A percentile compares a stretch with the other conserved stretches of the same genome.
Conservation (phyloP, 2,888 invertebrate genomes). For the Synanthedon tipuliformis region DNA sequence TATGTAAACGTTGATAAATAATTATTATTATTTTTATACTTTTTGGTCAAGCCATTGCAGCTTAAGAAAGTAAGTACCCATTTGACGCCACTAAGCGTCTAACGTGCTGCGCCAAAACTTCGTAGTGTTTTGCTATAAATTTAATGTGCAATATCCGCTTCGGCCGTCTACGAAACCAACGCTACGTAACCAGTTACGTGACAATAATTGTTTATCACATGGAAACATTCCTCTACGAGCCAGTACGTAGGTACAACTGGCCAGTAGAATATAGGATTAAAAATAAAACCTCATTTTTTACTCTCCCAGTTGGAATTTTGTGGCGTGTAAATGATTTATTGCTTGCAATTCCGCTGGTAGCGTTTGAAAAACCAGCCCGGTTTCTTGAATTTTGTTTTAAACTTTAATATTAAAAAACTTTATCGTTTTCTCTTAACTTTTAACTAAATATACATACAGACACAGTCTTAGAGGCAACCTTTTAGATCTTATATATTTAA, state of each 20-base stretch:
- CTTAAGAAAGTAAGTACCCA: no score
- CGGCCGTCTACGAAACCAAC: no score
- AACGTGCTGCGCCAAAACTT: no score
- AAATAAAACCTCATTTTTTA: neutral
- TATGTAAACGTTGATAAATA: no score
- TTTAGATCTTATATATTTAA: no score
- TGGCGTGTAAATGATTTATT: conserved; percentile 15
- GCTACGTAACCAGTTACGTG: no score
- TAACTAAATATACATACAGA: no score
- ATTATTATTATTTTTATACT: no score
- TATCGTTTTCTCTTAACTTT: conserved; percentile 1
- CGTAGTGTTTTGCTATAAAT: neutral
- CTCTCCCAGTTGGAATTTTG: neutral
- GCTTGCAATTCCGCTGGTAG: conserved; percentile 11
- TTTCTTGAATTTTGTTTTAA: conserved; percentile 12
- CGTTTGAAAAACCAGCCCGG: neutral
- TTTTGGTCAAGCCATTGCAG: no score
- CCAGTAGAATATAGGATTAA: neutral
- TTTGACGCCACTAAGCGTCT: no score
- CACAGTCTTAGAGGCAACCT: no score
- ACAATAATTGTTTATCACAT: no score
- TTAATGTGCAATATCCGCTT: neutral
- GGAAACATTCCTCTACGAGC: neutral
- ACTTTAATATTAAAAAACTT: conserved; percentile 37
- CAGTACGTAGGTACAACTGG: neutral